Conservation (phyloP, 2,113 vertebrate genomes). For the Nycticorax nycticorax region DNA sequence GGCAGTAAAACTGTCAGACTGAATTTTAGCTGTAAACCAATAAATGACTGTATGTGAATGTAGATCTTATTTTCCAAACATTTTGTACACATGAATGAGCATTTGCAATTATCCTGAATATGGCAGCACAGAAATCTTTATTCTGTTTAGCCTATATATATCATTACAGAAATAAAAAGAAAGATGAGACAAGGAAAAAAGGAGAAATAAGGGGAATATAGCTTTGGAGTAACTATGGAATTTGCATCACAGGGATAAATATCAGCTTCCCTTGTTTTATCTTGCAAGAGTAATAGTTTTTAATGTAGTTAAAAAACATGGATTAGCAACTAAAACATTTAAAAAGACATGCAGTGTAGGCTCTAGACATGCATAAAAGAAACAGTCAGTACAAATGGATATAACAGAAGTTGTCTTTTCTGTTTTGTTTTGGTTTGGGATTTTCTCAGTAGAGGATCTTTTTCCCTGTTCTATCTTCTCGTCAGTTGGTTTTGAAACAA, state of each 20-base stretch:
- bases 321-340: not conserved
- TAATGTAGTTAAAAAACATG: not conserved
- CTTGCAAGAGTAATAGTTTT: not conserved
- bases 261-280: not conserved
- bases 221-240: not conserved
- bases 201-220: not conserved
- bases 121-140: not conserved
- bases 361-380: not conserved
- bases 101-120: not conserved
- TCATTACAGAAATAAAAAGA: not conserved
- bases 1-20: conserved; percentile 10
- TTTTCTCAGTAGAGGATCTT: not conserved
- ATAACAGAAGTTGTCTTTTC: not conserved
- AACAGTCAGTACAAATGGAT: not conserved
- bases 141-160: not conserved
- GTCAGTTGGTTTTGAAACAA: not conserved
- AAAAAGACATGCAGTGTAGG: not conserved
- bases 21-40: conserved; percentile 32
- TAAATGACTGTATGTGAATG: not conserved
- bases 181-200: not conserved
- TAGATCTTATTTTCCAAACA: not conserved
- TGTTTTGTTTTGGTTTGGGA: not conserved
- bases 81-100: not conserved
- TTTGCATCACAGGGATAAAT: not conserved
- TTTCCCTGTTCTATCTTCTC: not conserved